Evolutionary conservation across 2,113 vertebrate genomes (phyloP), one percentile per base, ranked within the genome.

Genomic region (Notothenia rossii): DNA sequence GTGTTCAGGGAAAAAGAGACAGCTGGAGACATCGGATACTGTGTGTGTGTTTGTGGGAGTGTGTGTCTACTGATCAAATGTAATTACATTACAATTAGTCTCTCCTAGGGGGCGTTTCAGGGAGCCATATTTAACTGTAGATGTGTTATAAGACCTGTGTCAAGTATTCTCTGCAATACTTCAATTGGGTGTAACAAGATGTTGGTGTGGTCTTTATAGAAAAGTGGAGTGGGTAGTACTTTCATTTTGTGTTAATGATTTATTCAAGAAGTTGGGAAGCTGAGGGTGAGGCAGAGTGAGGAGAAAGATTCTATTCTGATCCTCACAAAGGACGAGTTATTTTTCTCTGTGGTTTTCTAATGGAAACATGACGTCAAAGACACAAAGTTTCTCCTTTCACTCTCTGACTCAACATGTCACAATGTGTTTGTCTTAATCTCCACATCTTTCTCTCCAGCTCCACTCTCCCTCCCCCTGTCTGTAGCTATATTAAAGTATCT

Each of bases 361-460:
- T 72, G 75, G 68, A 82, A 88, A 85, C 60, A 68, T 86, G 59
- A 86, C 73, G 85, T 80, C 83, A 76, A 81, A 89, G 82, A 82
- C 72, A 15, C 51, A 67, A 50, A n/a, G 40, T 75, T 76, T 81
- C 65, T 79, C 48, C 63, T 82, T 76, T 84, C 84, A 67, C 48
- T 48, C 62, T 70, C 59, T 60, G 56, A 68, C 75, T 88, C 70
- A 79, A 76, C 68, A 73, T 67, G 54, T 82, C 65, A 73, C 51
- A 75, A 62, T n/a, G 69, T 72, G 55, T 83, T 72, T 79, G 50
- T 85, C 55, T 70, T 72, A 79, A 82, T 78, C 79, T 58, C 25
- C 54, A 43, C 25, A 73, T 77, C 85, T 84, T 81, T 91, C n/a
- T 67, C 29, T 75, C 51, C 49, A 51, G 13, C 51, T 58, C 40